Base-by-base conservation (phyloP, 2,797 vertebrate genomes). In the Philypnodon macrostomus region DNA sequence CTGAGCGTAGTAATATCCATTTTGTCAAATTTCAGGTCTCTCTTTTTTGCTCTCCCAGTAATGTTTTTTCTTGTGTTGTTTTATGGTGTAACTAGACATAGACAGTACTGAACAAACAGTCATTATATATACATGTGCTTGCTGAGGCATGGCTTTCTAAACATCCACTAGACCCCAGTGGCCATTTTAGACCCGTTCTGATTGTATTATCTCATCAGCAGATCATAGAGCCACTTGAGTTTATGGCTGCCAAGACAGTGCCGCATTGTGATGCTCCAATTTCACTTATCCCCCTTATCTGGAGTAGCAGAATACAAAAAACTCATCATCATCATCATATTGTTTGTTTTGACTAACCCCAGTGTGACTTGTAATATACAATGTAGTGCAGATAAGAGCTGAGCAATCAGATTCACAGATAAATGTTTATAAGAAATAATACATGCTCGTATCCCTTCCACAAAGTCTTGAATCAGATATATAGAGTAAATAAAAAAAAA, bases 201-300 rank as follows among this genome's bases (percentile, higher is more conserved):
- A 58, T 60, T 30, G 21, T 13, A 45, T 57, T 51, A 55, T 58
- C 60, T 47, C 46, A 18, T 23, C 17, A 32, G 50, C 45, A 8
- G 47, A 57, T 44, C 44, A 7, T 5, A 5, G 30, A 39, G 30
- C 50, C 50, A 18, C 53, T 53, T 53, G 50, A 34, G 12, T 32
- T 47, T 35, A 27, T 13, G 21, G 23, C 46, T 40, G 36, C 58
- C 21, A 16, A 37, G 19, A 38, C 1, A 2, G 26, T 41, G 38
- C 35, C 14, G 42, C 46, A 51, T 27, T 58, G 19, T 40, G 23
- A 52, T 29, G 48, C 6, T 0, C 5, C 11, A n/a, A 42, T 54
- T 45, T 33, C n/a, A 39, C 58, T 63, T 65, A 51, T 47, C 31
- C 33, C 27, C 50, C 27, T 53, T 51, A 63, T 71, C 38, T 4